Evolutionary conservation across 1,140 invertebrate genomes (phyloP), one percentile per base, ranked within the genome.

Genomic region (Himalopsyche phryganea): DNA sequence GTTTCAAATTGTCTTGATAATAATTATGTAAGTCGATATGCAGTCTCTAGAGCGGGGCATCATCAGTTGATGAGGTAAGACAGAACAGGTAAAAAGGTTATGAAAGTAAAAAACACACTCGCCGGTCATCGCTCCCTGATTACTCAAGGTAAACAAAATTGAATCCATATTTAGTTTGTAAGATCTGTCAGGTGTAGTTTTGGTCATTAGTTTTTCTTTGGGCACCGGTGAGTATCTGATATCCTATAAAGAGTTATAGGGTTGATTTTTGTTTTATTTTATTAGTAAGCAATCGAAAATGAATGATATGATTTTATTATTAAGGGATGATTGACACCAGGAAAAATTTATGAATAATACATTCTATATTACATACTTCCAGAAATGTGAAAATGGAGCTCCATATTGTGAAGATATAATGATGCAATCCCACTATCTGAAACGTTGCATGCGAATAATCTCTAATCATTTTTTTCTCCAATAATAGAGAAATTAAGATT

Each of bases 331-430:
- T 15, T 40, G 38, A 40, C 38, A n/a, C n/a, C 11, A 40, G 38
- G 38, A 40, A n/a, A 40, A 40, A 40, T 40, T 40, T 40, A 40
- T 40, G 38, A 40, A 40, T 40, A 40, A 40, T 40, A 40, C 38
- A 40, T 40, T 40, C 38, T 40, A 40, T 40, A 40, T 40, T 13
- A 13, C 11, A 13, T 13, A n/a, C 11, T 40, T 40, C 38, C 38
- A 40, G 38, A 40, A 40, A 40, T 13, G 15, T 13, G 38, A 40
- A 40, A 40, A 40, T 40, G 38, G 38, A 40, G 38, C 38, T 15
- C 11, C 38, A 15, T 40, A 13, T 40, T 40, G 9, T 28, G 23
- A 28, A 28, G 23, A 28, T 28, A 28, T 5, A 28, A 28, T 28
- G 23, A 28, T 9, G 9, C n/a, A 28, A 28, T 28, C 23, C 23